Evolutionary conservation across 2,797 vertebrate species (phyloP), one percentile per base, ranked within the genome.

Genomic region (Helostoma temminkii): DNA sequence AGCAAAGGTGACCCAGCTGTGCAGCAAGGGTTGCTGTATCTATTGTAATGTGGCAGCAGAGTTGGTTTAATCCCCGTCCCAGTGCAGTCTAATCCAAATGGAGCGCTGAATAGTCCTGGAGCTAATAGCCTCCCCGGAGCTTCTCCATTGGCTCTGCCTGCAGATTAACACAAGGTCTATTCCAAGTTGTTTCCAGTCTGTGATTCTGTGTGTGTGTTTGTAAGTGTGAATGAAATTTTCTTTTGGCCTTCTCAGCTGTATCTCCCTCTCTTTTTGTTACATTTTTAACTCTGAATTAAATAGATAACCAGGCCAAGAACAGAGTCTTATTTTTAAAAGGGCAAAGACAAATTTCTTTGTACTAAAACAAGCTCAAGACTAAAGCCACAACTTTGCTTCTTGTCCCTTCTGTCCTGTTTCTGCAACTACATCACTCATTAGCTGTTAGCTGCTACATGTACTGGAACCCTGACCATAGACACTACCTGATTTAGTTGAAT

Each of bases 11-110:
- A 80, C 48, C 63, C 66, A 14, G 45, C 6, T 61, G 66, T 50
- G 21, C 69, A 24, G 45, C 42, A 19, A 37, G 74, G 49, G 45
- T 36, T 63, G 41, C 59, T 45, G 78, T 73, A 66, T 89, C 81
- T 52, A 54, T 85, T 88, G 85, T 88, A 84, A 81, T 43, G 73
- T 76, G 71, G 71, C 79, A 71, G 80, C 81, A 69, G 85, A 78
- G 71, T 79, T 76, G 0, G 37, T 87, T 88, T 89, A 90, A 92
- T 89, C 91, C 86, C 82, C 16, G 65, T 83, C 83, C 81, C 78
- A 42, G 36, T 45, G 83, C 78, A 58, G 70, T 55, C 62, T 91
- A 89, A 91, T 91, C 89, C 89, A 88, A 91, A 85, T 80, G 77
- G 83, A 89, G 88, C 85, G 45, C 78, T 78, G 85, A 87, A 86